phyloP scores from a whole-genome alignment of 2,888 invertebrate genomes.

The Pocota personata region DNA sequence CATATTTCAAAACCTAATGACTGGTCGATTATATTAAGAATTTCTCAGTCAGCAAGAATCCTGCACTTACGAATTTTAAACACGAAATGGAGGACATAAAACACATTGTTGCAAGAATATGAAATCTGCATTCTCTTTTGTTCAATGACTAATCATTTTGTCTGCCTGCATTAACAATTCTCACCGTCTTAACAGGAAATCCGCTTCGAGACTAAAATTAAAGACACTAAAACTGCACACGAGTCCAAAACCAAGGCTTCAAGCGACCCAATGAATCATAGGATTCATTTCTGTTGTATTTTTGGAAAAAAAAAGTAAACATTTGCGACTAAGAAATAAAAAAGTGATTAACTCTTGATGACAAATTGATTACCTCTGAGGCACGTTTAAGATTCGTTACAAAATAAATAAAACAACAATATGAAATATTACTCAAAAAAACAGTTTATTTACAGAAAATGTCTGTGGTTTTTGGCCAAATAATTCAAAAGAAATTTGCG shows the following conservation, averaged over 20 bases:
- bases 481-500: not conserved
- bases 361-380: not conserved
- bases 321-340: not conserved
- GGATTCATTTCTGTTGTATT: not conserved
- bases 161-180: not conserved
- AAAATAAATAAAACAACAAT: not conserved
- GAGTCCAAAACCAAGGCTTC: not conserved
- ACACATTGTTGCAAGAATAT: not conserved
- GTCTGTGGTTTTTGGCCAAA: not conserved
- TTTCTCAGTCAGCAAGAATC: not conserved
- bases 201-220: not conserved
- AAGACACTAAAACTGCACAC: not conserved
- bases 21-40: not conserved
- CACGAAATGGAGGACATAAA: not conserved
- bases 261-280: not conserved
- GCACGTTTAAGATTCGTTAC: not conserved
- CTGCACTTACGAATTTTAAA: not conserved
- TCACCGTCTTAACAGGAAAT: not conserved
- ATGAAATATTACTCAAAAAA: not conserved
- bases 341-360: not conserved
- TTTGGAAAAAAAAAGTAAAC: too few relatives aligned
- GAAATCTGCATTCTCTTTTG: not conserved
- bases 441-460: not conserved
- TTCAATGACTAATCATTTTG: not conserved
- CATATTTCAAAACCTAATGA: not conserved